Evolutionary conservation across 2,888 invertebrate species (phyloP).

Genomic region (Coecobrya sp.): DNA sequence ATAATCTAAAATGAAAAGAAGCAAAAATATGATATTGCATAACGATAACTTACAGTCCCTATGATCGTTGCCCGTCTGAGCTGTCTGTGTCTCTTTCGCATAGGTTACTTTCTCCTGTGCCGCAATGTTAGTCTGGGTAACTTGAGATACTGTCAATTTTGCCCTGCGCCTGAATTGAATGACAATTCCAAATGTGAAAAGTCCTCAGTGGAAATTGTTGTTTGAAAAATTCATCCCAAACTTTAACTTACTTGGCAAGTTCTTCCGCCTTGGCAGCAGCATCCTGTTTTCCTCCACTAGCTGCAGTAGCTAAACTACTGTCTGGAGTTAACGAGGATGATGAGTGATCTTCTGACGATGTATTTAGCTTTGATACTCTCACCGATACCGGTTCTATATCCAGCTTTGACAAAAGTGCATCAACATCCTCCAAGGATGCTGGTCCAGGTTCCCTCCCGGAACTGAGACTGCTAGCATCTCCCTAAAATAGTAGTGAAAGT

Average conservation of each 20-base stretch:
- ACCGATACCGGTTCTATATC: constrained; percentile 95
- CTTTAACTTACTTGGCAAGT: constrained; percentile 79
- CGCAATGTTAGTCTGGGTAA: constrained; percentile 97
- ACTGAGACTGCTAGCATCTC: constrained; percentile 80
- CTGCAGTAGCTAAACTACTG: constrained; percentile 63
- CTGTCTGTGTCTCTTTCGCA: constrained; percentile 98
- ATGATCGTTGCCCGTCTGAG: constrained; percentile 92
- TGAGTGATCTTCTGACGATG: constrained; percentile 71
- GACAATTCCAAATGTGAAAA: too few species aligned
- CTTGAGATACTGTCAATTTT: constrained; percentile 93
- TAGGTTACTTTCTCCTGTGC: constrained; percentile 97
- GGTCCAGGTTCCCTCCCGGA: constrained; percentile 83
- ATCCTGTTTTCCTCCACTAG: constrained; percentile 73
- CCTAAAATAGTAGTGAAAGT: too few species aligned
- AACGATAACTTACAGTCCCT: constrained; percentile 95
- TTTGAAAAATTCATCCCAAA: too few species aligned
- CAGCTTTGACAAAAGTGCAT: constrained; percentile 95
- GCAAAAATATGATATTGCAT: not conserved
- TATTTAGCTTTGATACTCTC: constrained; percentile 61
- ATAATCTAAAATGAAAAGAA: not conserved
- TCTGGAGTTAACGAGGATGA: constrained; percentile 69
- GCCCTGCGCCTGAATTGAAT: constrained; percentile 87
- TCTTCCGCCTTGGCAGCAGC: constrained; percentile 81
- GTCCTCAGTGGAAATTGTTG: too few species aligned
- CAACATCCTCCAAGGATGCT: constrained; percentile 88